Conservation (phyloP, 2,797 vertebrate genomes). For the Pantherophis alleghaniensis region DNA sequence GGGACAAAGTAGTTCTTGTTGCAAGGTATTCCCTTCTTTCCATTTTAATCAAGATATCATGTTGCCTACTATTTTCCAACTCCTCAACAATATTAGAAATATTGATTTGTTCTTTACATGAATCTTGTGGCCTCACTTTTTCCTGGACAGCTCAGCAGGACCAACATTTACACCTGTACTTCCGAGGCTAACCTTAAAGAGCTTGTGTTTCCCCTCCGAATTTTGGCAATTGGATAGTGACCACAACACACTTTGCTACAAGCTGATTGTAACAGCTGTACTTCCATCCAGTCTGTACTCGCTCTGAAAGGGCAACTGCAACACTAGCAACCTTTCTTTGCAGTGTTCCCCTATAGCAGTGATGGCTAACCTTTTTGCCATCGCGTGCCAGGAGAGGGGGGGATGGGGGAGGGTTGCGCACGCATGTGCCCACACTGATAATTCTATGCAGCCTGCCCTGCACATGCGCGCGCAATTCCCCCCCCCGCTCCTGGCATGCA, state of each 20-base stretch:
- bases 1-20: neutral
- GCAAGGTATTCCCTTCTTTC: neutral
- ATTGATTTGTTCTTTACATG: neutral
- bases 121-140: neutral
- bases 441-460: no score
- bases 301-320: neutral
- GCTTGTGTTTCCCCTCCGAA: neutral
- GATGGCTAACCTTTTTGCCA: no score
- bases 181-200: neutral
- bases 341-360: neutral
- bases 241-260: neutral
- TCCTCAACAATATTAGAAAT: neutral
- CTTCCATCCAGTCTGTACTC: neutral
- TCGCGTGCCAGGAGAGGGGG: no score
- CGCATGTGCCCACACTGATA: no score
- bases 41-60: neutral
- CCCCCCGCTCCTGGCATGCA: no score
- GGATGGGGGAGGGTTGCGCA: no score
- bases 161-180: neutral
- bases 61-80: neutral
- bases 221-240: neutral
- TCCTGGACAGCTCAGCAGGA: neutral
- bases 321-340: neutral
- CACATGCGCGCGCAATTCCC: accelerated
- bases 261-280: neutral